A percentile compares a stretch with the other conserved stretches of the same genome.
These are phyloP conservation scores for Microctonus aethiopoides DNA, from an alignment of 2,888 invertebrate species.

Conservation along the genomic window DNA sequence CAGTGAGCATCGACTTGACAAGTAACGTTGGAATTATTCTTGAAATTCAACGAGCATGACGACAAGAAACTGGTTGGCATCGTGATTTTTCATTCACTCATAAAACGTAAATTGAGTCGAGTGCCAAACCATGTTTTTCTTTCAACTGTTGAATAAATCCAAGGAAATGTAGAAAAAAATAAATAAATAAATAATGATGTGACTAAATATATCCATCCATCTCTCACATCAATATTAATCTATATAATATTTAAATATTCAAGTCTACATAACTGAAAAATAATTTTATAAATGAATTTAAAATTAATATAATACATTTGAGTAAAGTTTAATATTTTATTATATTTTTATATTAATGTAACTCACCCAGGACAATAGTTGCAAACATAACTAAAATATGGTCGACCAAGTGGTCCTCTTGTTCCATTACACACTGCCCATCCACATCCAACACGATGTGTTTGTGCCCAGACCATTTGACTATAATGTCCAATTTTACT, in stretches of 20 bases:
- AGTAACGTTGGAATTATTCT: too few species aligned
- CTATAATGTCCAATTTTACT: constrained; percentile 82
- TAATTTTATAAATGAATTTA: too few species aligned
- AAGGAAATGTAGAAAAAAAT: too few species aligned
- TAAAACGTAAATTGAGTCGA: not conserved
- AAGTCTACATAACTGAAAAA: too few species aligned
- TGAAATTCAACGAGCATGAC: constrained; percentile 16
- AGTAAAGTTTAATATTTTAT: too few species aligned
- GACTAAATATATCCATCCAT: too few species aligned
- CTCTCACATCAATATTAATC: too few species aligned
- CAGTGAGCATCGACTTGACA: too few species aligned
- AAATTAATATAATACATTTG: too few species aligned
- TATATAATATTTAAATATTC: too few species aligned
- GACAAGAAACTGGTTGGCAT: not conserved
- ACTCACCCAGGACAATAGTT: constrained; percentile 87
- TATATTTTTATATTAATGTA: not conserved
- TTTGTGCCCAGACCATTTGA: constrained; percentile 85
- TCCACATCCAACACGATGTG: constrained; percentile 82
- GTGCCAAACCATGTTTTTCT: constrained; percentile 9
- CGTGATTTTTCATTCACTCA: not conserved
- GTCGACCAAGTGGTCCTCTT: constrained; percentile 72
- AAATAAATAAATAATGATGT: too few species aligned
- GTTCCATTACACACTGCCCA: constrained; percentile 74
- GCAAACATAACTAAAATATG: constrained; percentile 84
- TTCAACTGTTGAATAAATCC: too few species aligned